Evolutionary conservation across 1,140 invertebrate genomes (phyloP).

Genomic region (Caenorhabditis tropicalis): DNA sequence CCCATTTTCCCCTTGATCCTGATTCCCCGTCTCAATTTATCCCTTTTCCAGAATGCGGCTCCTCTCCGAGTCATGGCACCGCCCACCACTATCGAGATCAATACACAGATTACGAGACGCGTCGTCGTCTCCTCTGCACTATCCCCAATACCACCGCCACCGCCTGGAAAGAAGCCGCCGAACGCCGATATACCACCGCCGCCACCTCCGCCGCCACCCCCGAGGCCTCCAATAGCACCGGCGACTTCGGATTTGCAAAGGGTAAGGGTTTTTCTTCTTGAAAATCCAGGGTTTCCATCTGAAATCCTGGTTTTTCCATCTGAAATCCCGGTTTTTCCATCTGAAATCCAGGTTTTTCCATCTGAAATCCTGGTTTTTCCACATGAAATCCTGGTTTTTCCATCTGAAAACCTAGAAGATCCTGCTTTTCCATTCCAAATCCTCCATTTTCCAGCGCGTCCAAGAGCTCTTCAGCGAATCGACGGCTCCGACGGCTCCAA

Average conservation of each 20-base stretch:
- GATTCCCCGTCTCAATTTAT: background rate
- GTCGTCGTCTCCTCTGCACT: too few species aligned
- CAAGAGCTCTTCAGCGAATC: background rate
- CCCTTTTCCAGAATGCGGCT: background rate
- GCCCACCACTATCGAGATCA: background rate
- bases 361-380: too few species aligned
- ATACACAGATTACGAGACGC: constrained; percentile 1
- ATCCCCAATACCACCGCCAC: background rate
- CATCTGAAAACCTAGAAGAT: too few species aligned
- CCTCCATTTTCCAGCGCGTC: background rate
- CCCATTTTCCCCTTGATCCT: background rate
- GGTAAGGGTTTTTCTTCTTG: too few species aligned
- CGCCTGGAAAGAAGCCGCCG: background rate
- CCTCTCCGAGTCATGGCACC: too few species aligned
- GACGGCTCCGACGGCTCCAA: background rate
- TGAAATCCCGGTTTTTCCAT: background rate
- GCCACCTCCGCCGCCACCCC: background rate
- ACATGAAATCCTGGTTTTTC: too few species aligned
- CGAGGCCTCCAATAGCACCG: background rate
- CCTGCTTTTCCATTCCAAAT: background rate
- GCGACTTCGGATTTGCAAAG: constrained; percentile 6
- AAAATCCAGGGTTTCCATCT: background rate
- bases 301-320: too few species aligned
- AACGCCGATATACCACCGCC: background rate
- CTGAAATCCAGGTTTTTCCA: background rate